phyloP scores from a whole-genome alignment of 2,797 vertebrate genomes.

The Heterohyrax brucei region DNA sequence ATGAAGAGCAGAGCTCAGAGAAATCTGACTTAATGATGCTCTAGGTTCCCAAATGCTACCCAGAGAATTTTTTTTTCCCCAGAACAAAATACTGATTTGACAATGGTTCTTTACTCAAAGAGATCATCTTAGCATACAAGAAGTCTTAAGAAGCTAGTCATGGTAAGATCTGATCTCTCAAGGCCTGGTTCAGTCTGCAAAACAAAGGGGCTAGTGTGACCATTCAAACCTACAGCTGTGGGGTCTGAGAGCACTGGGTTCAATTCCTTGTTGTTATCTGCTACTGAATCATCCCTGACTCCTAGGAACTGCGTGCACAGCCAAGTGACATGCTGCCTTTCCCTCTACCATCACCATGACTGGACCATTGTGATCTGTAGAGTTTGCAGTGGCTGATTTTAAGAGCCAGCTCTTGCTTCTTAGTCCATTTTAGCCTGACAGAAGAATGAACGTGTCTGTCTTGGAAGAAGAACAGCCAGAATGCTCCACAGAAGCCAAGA shows the following conservation, averaged over 20 bases:
- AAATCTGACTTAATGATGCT: slow-evolving; percentile 53
- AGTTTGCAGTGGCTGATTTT: neutral
- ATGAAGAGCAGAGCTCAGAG: slow-evolving; percentile 25
- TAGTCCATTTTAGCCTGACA: neutral
- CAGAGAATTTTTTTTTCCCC: neutral
- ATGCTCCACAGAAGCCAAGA: too few species aligned
- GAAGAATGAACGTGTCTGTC: too few species aligned
- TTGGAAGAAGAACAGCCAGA: too few species aligned
- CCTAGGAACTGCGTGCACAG: neutral
- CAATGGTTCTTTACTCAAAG: neutral
- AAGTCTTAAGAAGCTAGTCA: neutral
- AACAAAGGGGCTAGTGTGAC: neutral
- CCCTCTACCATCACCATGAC: neutral
- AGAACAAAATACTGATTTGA: slow-evolving; percentile 67
- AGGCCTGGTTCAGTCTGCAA: neutral
- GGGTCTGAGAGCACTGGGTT: neutral
- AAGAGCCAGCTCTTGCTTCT: neutral
- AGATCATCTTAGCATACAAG: neutral
- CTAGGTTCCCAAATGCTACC: slow-evolving; percentile 13
- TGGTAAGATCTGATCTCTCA: slow-evolving; percentile 6
- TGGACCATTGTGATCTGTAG: neutral
- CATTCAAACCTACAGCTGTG: neutral
- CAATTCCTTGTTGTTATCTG: neutral
- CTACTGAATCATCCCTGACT: neutral
- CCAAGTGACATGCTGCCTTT: neutral